Evolutionary conservation across 2,888 invertebrate species (phyloP).

Genomic region (Phyllotreta cruciferae): DNA sequence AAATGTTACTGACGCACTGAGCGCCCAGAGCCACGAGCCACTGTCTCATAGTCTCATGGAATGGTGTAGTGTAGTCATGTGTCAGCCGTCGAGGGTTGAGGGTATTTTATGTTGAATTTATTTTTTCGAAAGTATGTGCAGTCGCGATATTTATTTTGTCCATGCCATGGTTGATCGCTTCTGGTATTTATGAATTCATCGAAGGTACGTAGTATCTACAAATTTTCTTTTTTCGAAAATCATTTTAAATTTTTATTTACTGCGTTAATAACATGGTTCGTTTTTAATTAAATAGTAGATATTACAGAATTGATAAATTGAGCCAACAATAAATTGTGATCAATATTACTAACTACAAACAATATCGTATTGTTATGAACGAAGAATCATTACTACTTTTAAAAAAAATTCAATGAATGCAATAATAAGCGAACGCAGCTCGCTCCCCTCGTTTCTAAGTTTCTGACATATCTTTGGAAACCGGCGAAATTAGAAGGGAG

Average conservation of each 20-base stretch:
- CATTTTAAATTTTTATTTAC: too few species aligned
- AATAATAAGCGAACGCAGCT: conserved; percentile 51
- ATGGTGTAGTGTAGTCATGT: conserved; percentile 25
- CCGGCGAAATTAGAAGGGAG: conserved; percentile 52
- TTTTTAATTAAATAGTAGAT: too few species aligned
- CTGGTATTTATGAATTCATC: too few species aligned
- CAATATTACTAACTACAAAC: too few species aligned
- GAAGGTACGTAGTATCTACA: too few species aligned
- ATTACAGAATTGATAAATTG: too few species aligned
- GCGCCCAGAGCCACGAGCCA: conserved; percentile 12
- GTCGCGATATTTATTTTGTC: neutral
- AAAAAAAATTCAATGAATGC: conserved; percentile 36
- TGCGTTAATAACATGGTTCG: too few species aligned
- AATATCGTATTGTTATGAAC: conserved; percentile 14
- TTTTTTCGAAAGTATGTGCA: conserved; percentile 8
- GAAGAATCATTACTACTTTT: conserved; percentile 33
- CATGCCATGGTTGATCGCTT: neutral
- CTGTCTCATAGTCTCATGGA: conserved; percentile 6
- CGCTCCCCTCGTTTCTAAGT: conserved; percentile 36
- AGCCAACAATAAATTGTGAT: too few species aligned
- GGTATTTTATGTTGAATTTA: conserved; percentile 2
- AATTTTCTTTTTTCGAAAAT: too few species aligned
- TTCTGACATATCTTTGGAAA: conserved; percentile 55
- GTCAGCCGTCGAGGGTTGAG: conserved; percentile 8
- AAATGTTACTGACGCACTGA: conserved; percentile 23